Base-by-base conservation (phyloP, 2,113 vertebrate species). In the Megaceryle torquata region DNA sequence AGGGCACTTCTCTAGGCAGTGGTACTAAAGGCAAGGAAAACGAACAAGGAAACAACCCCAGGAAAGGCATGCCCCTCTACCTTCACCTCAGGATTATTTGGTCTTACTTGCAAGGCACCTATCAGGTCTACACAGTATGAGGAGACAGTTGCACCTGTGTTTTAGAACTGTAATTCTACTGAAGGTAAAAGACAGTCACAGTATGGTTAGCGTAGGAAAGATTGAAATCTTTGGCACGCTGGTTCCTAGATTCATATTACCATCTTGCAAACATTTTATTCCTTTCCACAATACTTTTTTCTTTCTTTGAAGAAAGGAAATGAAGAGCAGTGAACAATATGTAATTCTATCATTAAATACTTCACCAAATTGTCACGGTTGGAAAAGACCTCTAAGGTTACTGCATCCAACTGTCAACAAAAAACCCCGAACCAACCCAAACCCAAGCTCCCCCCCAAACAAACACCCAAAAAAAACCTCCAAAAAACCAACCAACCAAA, bases 151-250 rank as follows among this genome's bases (percentile, higher is more conserved):
- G 19, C 51, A 59, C 25, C 22, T 33, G 29, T 59, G 31, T 65
- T 83, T 77, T 92, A 82, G 35, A n/a, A 57, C 33, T 31, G 11
- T 67, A 86, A 60, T 22, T 64, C 56, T 43, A 14, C 35, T 74
- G 31, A 94, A 74, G 43, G 48, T 65, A 84, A 76, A 71, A 56
- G 48, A 46, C 13, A 92, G 17, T n/a, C 56, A 43, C 7, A 51
- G 48, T 48, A 75, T 0, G 1, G 0, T 19, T 2, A 21, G 25
- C 7, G 33, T 22, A 84, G 14, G 2, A 4, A 39, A 84, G 35
- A 29, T 10, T 39, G 29, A 51, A 37, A 41, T 59, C 25, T 60
- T 8, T 61, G 48, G 46, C 44, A 70, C 9, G 8, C 18, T 37
- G 28, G 7, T 20, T 86, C 37, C 69, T 24, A 13, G 37, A 72